Base-by-base conservation (phyloP, 2,888 invertebrate species). In the Papilio elwesi region DNA sequence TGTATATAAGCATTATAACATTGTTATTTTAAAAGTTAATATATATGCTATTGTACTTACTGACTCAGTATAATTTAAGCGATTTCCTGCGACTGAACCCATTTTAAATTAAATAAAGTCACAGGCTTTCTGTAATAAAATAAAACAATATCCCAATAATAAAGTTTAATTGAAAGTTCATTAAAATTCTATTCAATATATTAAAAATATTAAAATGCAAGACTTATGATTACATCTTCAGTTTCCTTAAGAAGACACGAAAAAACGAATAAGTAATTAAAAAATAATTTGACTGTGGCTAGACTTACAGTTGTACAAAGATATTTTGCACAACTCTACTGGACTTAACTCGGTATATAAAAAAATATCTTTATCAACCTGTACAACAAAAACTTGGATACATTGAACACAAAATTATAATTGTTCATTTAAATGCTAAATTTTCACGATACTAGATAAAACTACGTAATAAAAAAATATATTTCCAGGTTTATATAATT, bases 381-480 rank as follows among this genome's bases (percentile, higher is more conserved):
- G n/a, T 53, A 26, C 8, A 43, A 68, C 48, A 47, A 59, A 68
- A 68, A 16, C 10, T 38, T 38, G 48, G 68, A 57, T 49, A 51
- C 55, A 64, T 15, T 49, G 53, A 15, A 71, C 16, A 48, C 15
- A 6, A 63, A 55, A 65, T 71, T 8, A 66, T 57, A 13, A 52
- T 51, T 59, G 38, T 38, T 66, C 38, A 38, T 26, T 15, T 38
- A 36, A 59, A 52, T 15, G 62, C 68, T 68, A 69, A 62, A 62
- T 43, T 12, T 15, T 51, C 51, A 57, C 69, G 69, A 69, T n/a
- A n/a, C 71, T 71, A 71, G 71, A 71, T 51, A 68, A 26, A 70
- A 57, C 57, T 68, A 68, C 48, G 62, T 62, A 51, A 48, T 71
- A 63, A 68, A 71, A 71, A 63, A 66, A 71, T 71, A 66, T 11